Base-by-base conservation (phyloP, 2,113 vertebrate species). In the Acrocephalus arundinaceus region DNA sequence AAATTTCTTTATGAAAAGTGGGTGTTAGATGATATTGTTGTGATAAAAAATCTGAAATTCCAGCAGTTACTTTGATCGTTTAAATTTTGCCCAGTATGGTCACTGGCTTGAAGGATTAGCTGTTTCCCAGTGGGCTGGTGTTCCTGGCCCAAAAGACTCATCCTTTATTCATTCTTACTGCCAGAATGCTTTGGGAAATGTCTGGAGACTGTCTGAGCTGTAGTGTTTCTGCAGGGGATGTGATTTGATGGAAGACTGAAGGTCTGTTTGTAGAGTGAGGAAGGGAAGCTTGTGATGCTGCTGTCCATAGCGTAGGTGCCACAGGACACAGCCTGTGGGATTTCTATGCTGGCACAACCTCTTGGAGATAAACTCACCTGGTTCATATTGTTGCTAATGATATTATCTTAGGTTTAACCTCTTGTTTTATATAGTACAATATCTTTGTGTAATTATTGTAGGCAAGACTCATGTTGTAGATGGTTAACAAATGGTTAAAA, bases 231-330 rank as follows among this genome's bases (percentile, higher is more conserved):
- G 65, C 11, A 1, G 57, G n/a, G 45, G 35, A 3, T 57, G 28
- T 75, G 76, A 33, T 78, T 33, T 30, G 41, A 3, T 46, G 59
- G 55, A 37, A 59, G 43, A 15, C 3, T 20, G 58, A 46, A 57
- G 22, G 5, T 18, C 43, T 61, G 19, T 82, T 51, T 25, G 35
- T 45, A 11, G 41, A 15, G n/a, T 4, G 8, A 19, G 66, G 37
- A 77, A 41, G 62, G 74, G 72, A 81, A 74, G 24, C 22, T 27
- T 59, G 22, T 75, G 75, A 3, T 95, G 88, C 82, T 95, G 92
- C 92, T 97, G 90, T 95, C 96, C 86, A 49, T 78, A 73, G 82
- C 93, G 90, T 77, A 59, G 74, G 14, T 77, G 48, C 77, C 86
- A 43, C 55, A 67, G 37, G 8, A 30, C 23, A 21, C 10, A 74